A percentile compares a stretch with the other conserved stretches of the same genome.
Evolutionary conservation across 53 echinoderm and acorn worm species (phyloP).

Genomic region (Apostichopus leukothele): DNA sequence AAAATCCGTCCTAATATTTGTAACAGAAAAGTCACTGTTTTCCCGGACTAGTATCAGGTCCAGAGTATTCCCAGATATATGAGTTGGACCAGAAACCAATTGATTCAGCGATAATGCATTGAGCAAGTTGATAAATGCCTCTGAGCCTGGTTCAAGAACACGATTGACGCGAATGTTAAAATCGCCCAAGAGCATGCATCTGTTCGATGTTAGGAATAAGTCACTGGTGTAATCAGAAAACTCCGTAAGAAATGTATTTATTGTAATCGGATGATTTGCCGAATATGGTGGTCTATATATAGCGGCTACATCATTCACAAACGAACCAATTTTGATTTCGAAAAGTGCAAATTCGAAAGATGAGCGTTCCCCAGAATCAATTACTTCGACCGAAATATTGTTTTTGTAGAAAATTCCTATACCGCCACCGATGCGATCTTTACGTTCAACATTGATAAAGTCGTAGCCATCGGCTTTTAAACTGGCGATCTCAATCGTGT

Average conservation of each 20-base stretch:
- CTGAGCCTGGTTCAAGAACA: not conserved
- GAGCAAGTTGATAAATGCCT: not conserved
- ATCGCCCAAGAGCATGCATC: slow-evolving; percentile 21
- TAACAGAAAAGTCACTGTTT: slow-evolving; percentile 18
- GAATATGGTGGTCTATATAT: slow-evolving; percentile 30
- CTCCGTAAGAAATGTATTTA: slow-evolving; percentile 6
- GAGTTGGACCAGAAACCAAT: slow-evolving; percentile 34
- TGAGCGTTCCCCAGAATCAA: not conserved
- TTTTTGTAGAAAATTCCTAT: slow-evolving; percentile 30
- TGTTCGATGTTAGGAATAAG: slow-evolving; percentile 12
- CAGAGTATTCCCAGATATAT: slow-evolving; percentile 14
- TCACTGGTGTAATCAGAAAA: not conserved
- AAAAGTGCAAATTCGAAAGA: slow-evolving; percentile 26
- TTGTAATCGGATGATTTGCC: not conserved
- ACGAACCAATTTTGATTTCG: slow-evolving; percentile 17
- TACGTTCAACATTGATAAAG: slow-evolving; percentile 35
- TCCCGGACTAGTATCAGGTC: slow-evolving; percentile 22
- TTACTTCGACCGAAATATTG: slow-evolving; percentile 1
- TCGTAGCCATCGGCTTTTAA: slow-evolving; percentile 9
- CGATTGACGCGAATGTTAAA: not conserved
- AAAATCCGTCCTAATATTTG: slow-evolving; percentile 34
- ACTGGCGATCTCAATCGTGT: slow-evolving; percentile 22
- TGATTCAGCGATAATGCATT: not conserved
- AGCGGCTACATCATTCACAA: not conserved
- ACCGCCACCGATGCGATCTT: slow-evolving; percentile 31